Evolutionary conservation across 2,888 invertebrate species (phyloP).

Genomic region (Spatulosminthurus flaviceps): DNA sequence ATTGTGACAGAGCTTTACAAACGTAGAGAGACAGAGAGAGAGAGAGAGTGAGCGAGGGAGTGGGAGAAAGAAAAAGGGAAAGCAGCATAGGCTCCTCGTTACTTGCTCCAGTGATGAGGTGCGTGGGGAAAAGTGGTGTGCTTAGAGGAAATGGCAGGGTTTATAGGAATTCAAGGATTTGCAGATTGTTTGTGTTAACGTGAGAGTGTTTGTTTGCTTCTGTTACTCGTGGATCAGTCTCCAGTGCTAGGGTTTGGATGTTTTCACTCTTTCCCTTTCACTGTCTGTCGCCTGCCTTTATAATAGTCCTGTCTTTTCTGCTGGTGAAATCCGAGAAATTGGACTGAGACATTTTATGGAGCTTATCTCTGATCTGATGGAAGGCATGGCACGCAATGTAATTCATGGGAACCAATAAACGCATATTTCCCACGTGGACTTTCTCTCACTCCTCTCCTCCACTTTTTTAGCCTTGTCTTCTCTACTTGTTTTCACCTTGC

Average conservation of each 20-base stretch:
- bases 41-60: not conserved
- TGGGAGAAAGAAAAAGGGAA: not conserved
- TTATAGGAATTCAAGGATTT: not conserved
- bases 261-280: not conserved
- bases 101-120: not conserved
- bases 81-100: not conserved
- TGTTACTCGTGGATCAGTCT: too few relatives aligned
- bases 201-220: too few relatives aligned
- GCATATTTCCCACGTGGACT: slow-evolving; percentile 39
- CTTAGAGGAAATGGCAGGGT: not conserved
- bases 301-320: too few relatives aligned
- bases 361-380: slow-evolving; percentile 35
- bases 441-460: not conserved
- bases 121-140: not conserved
- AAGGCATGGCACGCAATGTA: slow-evolving; percentile 29
- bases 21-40: not conserved
- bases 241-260: not conserved
- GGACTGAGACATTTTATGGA: slow-evolving; percentile 33
- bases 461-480: not conserved
- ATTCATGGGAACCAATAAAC: slow-evolving; percentile 39
- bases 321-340: slow-evolving; percentile 6
- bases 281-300: not conserved
- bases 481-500: too few relatives aligned
- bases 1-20: too few relatives aligned
- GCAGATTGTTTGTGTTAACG: too few relatives aligned